Conservation (phyloP, 37 sponge, comb jelly and placozoan species). For the Haliclona indistincta region DNA sequence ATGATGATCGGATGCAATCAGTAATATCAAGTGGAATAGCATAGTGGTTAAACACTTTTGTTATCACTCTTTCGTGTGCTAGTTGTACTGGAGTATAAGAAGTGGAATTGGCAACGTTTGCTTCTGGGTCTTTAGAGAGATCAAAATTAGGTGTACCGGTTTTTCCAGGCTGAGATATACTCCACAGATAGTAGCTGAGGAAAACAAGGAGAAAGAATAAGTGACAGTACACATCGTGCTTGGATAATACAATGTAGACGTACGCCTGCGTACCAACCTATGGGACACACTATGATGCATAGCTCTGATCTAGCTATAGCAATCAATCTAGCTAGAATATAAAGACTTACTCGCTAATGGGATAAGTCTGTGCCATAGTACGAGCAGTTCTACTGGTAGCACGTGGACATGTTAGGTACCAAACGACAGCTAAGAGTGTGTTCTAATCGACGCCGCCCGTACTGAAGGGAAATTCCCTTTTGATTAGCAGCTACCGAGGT, state of each 20-base stretch:
- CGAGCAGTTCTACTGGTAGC: neutral
- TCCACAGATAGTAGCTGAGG: slow-evolving; percentile 1
- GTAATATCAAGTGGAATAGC: neutral
- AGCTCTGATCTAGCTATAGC: too few species aligned
- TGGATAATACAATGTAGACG: too few species aligned
- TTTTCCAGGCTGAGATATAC: slow-evolving; percentile 1
- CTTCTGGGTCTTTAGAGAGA: neutral
- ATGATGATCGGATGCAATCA: neutral
- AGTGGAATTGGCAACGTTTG: neutral
- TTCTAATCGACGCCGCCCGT: slow-evolving; percentile 4
- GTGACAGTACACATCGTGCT: too few species aligned
- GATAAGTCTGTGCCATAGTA: too few species aligned
- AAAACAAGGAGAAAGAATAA: too few species aligned
- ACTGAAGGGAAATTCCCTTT: neutral
- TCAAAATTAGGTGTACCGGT: neutral
- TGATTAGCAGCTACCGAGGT: too few species aligned
- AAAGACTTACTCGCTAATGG: too few species aligned
- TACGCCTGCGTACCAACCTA: too few species aligned
- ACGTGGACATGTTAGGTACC: neutral
- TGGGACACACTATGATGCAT: too few species aligned
- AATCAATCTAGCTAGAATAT: neutral
- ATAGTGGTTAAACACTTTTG: slow-evolving; percentile 14
- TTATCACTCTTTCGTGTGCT: neutral
- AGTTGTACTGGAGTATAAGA: neutral
- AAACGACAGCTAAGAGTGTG: neutral